Conservation (phyloP, 2,797 vertebrate genomes). For the Nasua narica region DNA sequence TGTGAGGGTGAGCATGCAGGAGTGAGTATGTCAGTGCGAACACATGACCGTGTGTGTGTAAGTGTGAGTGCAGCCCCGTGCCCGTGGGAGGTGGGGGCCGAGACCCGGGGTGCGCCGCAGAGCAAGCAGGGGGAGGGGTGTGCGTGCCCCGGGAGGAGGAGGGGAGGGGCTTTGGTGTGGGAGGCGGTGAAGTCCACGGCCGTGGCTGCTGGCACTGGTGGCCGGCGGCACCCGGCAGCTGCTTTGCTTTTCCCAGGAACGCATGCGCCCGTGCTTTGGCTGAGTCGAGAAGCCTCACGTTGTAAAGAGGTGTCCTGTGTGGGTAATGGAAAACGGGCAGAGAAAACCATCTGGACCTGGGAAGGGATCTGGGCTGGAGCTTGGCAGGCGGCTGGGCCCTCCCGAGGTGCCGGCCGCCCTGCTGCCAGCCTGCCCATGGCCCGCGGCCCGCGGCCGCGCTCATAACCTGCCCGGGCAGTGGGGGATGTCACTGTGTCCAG, state of each 20-base stretch:
- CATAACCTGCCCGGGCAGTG: not conserved
- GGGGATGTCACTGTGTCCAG: not conserved
- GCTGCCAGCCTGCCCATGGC: not conserved
- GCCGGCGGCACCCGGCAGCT: not conserved
- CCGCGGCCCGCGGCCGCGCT: not conserved
- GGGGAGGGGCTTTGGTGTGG: not conserved
- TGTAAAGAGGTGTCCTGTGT: not conserved
- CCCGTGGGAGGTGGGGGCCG: fast-evolving
- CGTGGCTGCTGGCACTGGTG: not conserved
- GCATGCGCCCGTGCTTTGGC: not conserved
- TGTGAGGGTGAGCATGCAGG: fast-evolving
- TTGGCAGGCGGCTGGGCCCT: not conserved
- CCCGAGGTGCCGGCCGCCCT: fast-evolving
- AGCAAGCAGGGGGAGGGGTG: not conserved
- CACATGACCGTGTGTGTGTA: not conserved
- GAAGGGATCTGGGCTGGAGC: not conserved
- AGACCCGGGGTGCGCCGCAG: not conserved
- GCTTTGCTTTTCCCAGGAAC: not conserved
- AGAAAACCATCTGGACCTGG: not conserved
- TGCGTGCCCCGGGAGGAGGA: not conserved
- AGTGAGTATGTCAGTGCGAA: not conserved
- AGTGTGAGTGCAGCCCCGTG: not conserved
- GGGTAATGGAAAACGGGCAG: not conserved
- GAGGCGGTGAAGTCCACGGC: not conserved
- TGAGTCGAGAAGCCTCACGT: not conserved